Evolutionary conservation across 2,888 invertebrate genomes (phyloP), one percentile per base, ranked within the genome.

Genomic region (Plagiodera versicolora): DNA sequence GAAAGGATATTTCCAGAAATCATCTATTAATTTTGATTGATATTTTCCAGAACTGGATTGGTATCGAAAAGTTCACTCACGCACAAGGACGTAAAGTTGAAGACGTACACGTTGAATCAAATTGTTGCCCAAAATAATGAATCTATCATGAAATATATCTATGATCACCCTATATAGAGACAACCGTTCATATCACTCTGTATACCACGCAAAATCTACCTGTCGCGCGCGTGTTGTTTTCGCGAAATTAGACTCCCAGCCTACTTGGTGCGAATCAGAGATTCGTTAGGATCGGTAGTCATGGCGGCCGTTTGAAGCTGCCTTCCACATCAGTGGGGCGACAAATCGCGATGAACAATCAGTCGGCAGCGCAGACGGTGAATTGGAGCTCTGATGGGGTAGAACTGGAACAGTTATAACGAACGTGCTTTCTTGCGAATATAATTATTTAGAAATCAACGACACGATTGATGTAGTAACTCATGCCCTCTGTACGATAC

Each of bases 241-340:
- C 58, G 51, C 62, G 62, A 69, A 70, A 72, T 72, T 68, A 69
- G 70, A 72, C 68, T 72, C 73, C 71, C 70, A 32, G 72, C 69
- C 67, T 68, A 70, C 66, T 61, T 69, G 64, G 66, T 52, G 35
- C 73, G 75, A 76, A 77, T 77, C 76, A 75, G 75, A 70, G 73
- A 75, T 74, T 75, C 75, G 74, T 76, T 76, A 77, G 73, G 74
- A 72, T 69, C 72, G 70, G 75, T 76, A 72, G 76, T 76, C 75
- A 75, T 76, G 74, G 72, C 71, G 74, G 32, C 72, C 74, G 69
- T 68, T 70, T 72, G 72, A 72, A 72, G 72, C 74, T 75, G 74
- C 74, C 75, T 77, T 77, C 76, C 74, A 70, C 76, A 72, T 73
- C 72, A 73, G 67, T 70, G 69, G 66, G 67, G 60, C 58, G 58